Conservation (phyloP, 2,888 invertebrate genomes). For the Salpingus planirostris region DNA sequence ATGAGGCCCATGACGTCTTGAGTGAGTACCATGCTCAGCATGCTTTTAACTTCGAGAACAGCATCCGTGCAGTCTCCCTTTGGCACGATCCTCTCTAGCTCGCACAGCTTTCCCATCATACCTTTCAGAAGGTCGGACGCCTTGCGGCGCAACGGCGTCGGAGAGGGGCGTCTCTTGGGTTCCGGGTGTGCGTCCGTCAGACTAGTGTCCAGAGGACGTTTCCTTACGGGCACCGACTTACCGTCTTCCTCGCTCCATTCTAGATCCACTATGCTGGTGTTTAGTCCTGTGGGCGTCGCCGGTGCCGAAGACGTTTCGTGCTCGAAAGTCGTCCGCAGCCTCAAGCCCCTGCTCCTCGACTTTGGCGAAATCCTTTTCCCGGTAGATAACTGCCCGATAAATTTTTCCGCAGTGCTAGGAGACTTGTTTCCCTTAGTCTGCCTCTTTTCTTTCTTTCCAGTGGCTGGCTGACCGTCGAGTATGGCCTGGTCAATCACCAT, state of each 20-base stretch:
- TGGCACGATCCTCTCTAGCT: background rate
- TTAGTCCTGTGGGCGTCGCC: conserved; percentile 1
- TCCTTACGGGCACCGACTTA: conserved; percentile 1
- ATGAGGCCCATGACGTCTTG: background rate
- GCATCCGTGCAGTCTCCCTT: too few relatives aligned
- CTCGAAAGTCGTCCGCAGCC: too few relatives aligned
- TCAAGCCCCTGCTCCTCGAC: too few relatives aligned
- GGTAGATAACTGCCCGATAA: too few relatives aligned
- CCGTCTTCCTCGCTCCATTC: conserved; percentile 1
- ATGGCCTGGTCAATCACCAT: too few relatives aligned
- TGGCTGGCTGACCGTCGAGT: too few relatives aligned
- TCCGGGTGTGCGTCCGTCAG: background rate
- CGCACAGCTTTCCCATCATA: background rate
- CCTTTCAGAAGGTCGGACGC: background rate
- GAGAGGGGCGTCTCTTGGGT: too few relatives aligned
- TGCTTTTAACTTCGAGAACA: conserved; percentile 2
- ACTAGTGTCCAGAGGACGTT: background rate
- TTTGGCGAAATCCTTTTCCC: too few relatives aligned
- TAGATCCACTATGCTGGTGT: conserved; percentile 1
- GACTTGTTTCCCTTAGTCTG: too few relatives aligned
- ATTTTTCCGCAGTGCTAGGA: too few relatives aligned
- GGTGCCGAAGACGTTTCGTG: conserved; percentile 2
- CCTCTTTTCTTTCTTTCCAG: too few relatives aligned
- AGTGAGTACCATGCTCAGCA: background rate
- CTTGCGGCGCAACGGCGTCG: conserved; percentile 1